Conservation (phyloP, 2,888 invertebrate species). For the Apamea epomidion region DNA sequence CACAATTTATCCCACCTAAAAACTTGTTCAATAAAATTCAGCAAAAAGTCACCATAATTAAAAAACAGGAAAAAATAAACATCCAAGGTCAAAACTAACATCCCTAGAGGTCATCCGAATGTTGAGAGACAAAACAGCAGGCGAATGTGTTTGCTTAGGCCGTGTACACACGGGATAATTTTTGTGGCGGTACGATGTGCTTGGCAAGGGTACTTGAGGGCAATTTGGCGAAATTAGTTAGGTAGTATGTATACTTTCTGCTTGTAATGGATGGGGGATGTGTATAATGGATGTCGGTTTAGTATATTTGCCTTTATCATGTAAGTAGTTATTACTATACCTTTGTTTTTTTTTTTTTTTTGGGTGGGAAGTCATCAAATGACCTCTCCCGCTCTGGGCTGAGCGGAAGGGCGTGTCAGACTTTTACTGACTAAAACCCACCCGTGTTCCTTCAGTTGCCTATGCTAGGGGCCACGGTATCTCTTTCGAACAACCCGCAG, state of each 20-base stretch:
- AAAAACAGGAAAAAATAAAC: neutral
- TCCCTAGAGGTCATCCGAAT: constrained; percentile 40
- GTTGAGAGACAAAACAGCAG: constrained; percentile 50
- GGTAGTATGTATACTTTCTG: constrained; percentile 21
- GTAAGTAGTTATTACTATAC: neutral
- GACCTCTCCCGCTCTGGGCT: too few relatives aligned
- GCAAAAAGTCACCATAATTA: neutral
- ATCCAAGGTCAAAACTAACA: constrained; percentile 16
- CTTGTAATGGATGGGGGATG: neutral
- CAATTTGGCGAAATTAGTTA: constrained; percentile 48
- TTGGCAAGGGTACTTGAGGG: constrained; percentile 36
- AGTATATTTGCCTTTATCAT: constrained; percentile 5
- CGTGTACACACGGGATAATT: constrained; percentile 55
- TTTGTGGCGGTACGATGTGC: constrained; percentile 49
- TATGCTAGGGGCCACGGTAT: too few relatives aligned
- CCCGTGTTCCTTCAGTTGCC: too few relatives aligned
- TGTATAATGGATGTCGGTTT: constrained; percentile 26
- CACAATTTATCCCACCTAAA: neutral
- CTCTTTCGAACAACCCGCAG: too few relatives aligned
- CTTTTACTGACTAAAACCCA: too few relatives aligned
- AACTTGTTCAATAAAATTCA: neutral
- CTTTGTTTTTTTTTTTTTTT: too few relatives aligned
- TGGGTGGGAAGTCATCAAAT: too few relatives aligned
- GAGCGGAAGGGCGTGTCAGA: too few relatives aligned
- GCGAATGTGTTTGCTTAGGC: constrained; percentile 62